Evolutionary conservation across 2,113 vertebrate genomes (phyloP).

Genomic region (Gobius niger): DNA sequence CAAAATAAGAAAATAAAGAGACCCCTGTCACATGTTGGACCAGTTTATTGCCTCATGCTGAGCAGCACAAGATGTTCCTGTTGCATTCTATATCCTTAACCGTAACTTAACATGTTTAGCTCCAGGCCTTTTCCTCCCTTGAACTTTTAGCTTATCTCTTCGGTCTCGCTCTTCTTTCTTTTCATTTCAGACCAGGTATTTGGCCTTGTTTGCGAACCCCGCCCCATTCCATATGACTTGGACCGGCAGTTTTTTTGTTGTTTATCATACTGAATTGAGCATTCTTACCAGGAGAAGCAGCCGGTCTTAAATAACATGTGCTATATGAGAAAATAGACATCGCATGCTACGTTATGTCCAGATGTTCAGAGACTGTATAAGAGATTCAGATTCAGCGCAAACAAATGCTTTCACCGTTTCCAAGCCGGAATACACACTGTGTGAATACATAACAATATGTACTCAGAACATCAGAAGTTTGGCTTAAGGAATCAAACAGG

Average conservation of each 20-base stretch:
- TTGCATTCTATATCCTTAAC: not conserved
- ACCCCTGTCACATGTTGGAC: not conserved
- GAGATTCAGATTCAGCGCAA: not conserved
- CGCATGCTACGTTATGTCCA: not conserved
- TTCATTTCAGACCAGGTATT: conserved; percentile 1
- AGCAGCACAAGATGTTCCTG: not conserved
- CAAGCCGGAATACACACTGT: not conserved
- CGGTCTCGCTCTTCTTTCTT: not conserved
- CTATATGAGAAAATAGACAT: not conserved
- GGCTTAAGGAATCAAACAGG: too few relatives aligned
- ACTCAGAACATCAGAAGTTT: not conserved
- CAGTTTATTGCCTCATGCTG: not conserved
- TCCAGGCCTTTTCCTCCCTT: not conserved
- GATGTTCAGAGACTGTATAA: not conserved
- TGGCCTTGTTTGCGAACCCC: not conserved
- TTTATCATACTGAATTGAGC: not conserved
- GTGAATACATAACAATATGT: not conserved
- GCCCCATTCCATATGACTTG: not conserved
- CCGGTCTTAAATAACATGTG: not conserved
- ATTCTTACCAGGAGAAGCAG: not conserved
- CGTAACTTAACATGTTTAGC: conserved; percentile 1
- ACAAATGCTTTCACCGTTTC: not conserved
- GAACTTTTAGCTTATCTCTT: conserved; percentile 1
- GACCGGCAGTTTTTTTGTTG: not conserved
- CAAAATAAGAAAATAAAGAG: too few relatives aligned